Evolutionary conservation across 2,888 invertebrate genomes (phyloP).

Genomic region (Cepaea hortensis): DNA sequence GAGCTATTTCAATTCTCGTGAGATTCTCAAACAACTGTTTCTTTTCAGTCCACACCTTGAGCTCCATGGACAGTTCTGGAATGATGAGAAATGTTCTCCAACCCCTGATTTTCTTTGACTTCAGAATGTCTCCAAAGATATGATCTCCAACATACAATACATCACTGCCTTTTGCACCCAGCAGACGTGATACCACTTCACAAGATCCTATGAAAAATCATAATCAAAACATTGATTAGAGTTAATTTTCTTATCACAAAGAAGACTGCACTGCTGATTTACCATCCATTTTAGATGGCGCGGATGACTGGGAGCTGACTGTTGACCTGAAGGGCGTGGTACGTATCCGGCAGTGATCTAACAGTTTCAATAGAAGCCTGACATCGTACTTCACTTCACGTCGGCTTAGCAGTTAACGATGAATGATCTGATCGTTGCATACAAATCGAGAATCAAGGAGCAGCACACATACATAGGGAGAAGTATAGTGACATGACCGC

Average conservation of each 20-base stretch:
- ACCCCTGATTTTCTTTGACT: constrained; percentile 97
- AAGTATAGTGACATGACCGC: too few species aligned
- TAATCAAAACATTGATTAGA: background rate
- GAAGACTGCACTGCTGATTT: background rate
- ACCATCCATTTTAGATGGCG: too few species aligned
- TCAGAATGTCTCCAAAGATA: constrained; percentile 98
- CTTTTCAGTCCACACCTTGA: constrained; percentile 98
- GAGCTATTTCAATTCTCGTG: constrained; percentile 88
- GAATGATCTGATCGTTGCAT: too few species aligned
- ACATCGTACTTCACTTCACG: too few species aligned
- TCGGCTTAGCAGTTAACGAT: too few species aligned
- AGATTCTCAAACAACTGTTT: constrained; percentile 93
- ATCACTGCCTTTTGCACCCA: constrained; percentile 97
- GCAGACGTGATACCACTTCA: constrained; percentile 95
- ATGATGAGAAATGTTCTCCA: constrained; percentile 99
- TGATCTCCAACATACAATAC: constrained; percentile 98
- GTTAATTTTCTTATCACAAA: too few species aligned
- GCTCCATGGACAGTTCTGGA: constrained; percentile 95
- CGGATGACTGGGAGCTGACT: too few species aligned
- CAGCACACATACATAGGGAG: too few species aligned
- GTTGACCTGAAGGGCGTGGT: too few species aligned
- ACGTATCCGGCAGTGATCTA: too few species aligned
- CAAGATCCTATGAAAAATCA: constrained; percentile 81
- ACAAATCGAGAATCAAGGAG: too few species aligned
- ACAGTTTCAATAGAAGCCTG: background rate